Evolutionary conservation across 2,797 vertebrate species (phyloP).

Genomic region (Sebastiscus albofasciatus): DNA sequence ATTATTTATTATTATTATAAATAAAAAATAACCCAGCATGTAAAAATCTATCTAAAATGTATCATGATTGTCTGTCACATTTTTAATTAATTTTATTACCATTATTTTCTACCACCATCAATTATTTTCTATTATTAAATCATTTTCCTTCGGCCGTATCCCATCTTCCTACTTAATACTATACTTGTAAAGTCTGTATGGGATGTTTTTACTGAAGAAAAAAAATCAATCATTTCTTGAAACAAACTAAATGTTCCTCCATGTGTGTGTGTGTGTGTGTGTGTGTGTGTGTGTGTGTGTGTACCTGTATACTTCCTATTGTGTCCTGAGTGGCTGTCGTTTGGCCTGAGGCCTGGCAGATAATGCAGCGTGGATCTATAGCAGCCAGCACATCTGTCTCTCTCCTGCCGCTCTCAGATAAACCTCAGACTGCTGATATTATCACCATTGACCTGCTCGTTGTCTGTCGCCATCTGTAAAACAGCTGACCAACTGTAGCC

Average conservation of each 20-base stretch:
- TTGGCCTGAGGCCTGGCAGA: slow-evolving; percentile 48
- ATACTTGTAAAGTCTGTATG: background rate
- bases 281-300: slow-evolving; percentile 31
- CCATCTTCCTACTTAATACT: background rate
- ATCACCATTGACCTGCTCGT: slow-evolving; percentile 26
- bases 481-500: slow-evolving; percentile 25
- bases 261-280: slow-evolving; percentile 11
- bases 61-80: background rate
- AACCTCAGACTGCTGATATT: slow-evolving; percentile 31
- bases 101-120: too few species aligned
- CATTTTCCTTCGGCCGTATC: background rate
- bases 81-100: too few species aligned
- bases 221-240: background rate
- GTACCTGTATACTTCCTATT: slow-evolving; percentile 13
- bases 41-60: fast-evolving
- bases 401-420: slow-evolving; percentile 19
- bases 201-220: slow-evolving; percentile 13
- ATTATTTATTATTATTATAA: too few species aligned
- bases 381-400: slow-evolving; percentile 65
- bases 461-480: slow-evolving; percentile 44
- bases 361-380: slow-evolving; percentile 55
- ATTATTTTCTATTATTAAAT: background rate
- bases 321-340: slow-evolving; percentile 49
- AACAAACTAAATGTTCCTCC: background rate
- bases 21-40: background rate